These are phyloP conservation scores for Caranx melampygus DNA, from an alignment of 2,113 vertebrate genomes.

Conservation along the genomic window DNA sequence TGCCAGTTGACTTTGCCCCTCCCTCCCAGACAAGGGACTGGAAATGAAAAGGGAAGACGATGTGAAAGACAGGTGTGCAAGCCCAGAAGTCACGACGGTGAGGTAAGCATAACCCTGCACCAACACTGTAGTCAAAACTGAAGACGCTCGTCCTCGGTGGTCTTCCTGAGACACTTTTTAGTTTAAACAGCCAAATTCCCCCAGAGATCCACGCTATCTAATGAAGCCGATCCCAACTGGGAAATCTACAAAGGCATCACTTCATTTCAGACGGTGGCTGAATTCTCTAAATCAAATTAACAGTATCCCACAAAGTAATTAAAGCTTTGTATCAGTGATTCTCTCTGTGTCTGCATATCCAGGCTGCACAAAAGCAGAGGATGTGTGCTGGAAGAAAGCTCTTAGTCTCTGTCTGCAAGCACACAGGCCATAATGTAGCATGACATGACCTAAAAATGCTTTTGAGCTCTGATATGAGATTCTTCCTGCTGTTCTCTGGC, in stretches of 20 bases:
- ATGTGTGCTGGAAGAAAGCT: no score
- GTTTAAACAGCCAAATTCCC: conserved; percentile 37
- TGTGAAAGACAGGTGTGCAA: background rate
- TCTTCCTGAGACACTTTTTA: background rate
- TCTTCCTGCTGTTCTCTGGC: background rate
- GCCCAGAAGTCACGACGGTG: background rate
- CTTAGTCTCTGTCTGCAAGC: conserved; percentile 7
- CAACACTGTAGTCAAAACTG: background rate
- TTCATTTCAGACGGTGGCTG: conserved; percentile 25
- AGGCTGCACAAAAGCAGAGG: background rate
- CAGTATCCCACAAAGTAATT: conserved; percentile 32
- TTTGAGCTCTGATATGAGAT: background rate
- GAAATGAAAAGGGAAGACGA: background rate
- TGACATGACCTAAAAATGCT: background rate
- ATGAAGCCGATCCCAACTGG: conserved; percentile 43
- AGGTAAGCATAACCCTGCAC: background rate
- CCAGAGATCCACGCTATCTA: conserved; percentile 33
- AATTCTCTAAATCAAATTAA: conserved; percentile 45
- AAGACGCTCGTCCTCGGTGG: background rate
- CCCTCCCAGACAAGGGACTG: background rate
- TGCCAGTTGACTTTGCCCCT: conserved; percentile 28
- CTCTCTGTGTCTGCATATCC: background rate
- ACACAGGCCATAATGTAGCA: background rate
- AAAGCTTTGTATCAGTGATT: conserved; percentile 12
- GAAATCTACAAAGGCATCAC: conserved; percentile 34